Evolutionary conservation across 2,888 invertebrate species (phyloP).

Genomic region (Neocrepidodera transversa): DNA sequence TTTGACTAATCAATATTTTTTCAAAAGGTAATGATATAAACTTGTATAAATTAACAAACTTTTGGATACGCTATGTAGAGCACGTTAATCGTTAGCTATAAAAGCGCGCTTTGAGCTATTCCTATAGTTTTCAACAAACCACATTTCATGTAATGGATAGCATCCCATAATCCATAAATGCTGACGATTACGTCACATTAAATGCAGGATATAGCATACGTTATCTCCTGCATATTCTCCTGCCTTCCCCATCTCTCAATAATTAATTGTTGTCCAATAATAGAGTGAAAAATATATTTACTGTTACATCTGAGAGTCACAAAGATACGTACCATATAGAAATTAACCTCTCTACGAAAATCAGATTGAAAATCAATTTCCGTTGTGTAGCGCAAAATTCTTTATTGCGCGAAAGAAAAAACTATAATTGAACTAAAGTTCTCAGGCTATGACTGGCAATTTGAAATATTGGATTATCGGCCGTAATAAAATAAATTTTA

Average conservation of each 20-base stretch:
- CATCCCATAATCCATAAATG: conserved; percentile 13
- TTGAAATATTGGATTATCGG: conserved; percentile 8
- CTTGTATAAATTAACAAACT: too few species aligned
- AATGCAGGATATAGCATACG: conserved; percentile 10
- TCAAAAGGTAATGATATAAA: too few species aligned
- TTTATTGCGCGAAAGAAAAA: neutral
- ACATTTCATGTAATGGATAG: conserved; percentile 16
- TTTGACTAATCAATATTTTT: too few species aligned
- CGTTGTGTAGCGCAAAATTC: too few species aligned
- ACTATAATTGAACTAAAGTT: conserved; percentile 5
- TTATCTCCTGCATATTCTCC: conserved; percentile 15
- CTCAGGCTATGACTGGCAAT: conserved; percentile 9
- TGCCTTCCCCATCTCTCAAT: too few species aligned
- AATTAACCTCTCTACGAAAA: too few species aligned
- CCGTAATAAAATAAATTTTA: conserved; percentile 22
- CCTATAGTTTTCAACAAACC: conserved; percentile 21
- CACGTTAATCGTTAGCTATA: conserved; percentile 10
- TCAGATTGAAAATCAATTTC: too few species aligned
- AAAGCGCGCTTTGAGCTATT: conserved; percentile 13
- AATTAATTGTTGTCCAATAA: too few species aligned
- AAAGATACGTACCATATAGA: too few species aligned
- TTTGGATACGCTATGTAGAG: neutral
- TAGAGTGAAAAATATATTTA: too few species aligned
- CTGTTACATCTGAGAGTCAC: too few species aligned
- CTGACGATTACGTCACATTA: conserved; percentile 18